Base-by-base conservation (phyloP, 2,113 vertebrate genomes). In the Syrrhaptes paradoxus region DNA sequence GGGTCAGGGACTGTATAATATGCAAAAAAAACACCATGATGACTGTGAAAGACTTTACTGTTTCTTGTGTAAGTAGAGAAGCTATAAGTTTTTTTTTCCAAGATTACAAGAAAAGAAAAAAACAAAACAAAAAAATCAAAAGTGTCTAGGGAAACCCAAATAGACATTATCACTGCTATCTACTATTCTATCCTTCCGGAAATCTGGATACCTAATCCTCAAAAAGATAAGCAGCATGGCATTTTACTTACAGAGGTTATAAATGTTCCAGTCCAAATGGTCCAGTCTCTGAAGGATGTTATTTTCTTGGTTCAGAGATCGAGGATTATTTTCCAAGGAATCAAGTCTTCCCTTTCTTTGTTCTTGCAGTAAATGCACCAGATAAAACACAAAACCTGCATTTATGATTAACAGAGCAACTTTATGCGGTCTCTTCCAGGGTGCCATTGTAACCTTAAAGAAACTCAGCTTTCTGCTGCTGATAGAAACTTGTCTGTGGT, bases 211-310 rank as follows among this genome's bases (percentile, higher is more conserved):
- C 5, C 28, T 32, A 73, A 41, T 32, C 28, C 18, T 63, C 34
- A 57, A 38, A 81, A 52, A 32, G 20, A 26, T 43, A 82, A 74
- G 21, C 28, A 76, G 24, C 15, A 36, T 7, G 29, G 29, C 51
- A 51, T 49, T 86, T 65, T 95, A 96, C 90, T 96, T 75, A 96
- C 87, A 91, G 68, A 89, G 20, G 34, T 89, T 94, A 38, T 21
- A 41, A 52, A 86, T 34, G 36, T 65, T 38, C 80, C 49, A 48
- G 61, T 93, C 85, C 72, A 96, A 93, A 25, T n/a, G 31, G 46
- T 84, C 85, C 51, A 90, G 66, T 71, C 54, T 72, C 70, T 92
- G 82, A 70, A 66, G 28, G 38, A 91, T 16, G 3, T 15, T 31
- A 59, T 36, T 13, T 4, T 91, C 66, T 45, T 38, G n/a, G 14